These are phyloP conservation scores for Choreutis nemorana DNA, from an alignment of 2,888 invertebrate genomes.

Conservation along the genomic window DNA sequence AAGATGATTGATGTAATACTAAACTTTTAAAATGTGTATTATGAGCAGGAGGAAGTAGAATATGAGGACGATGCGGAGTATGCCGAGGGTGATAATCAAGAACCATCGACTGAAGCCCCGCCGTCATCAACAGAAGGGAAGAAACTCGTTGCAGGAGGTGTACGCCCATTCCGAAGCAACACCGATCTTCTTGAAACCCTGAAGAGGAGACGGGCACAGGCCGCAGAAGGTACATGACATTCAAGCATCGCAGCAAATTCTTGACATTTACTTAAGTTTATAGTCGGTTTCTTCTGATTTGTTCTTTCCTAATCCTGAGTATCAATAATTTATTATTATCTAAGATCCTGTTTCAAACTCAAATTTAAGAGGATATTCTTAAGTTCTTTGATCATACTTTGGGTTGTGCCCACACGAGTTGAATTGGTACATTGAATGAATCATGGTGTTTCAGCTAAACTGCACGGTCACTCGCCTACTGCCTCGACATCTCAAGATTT, in stretches of 20 bases:
- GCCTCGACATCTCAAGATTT: slow-evolving; percentile 24
- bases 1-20: no score
- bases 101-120: slow-evolving; percentile 59
- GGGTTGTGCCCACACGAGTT: no score
- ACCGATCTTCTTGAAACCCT: slow-evolving; percentile 77
- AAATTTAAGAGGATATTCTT: no score
- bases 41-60: slow-evolving; percentile 63
- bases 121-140: slow-evolving; percentile 74
- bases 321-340: no score
- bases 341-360: no score
- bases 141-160: slow-evolving; percentile 71
- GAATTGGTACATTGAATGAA: not conserved
- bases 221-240: slow-evolving; percentile 59
- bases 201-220: slow-evolving; percentile 76
- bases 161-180: slow-evolving; percentile 81
- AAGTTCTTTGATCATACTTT: no score
- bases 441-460: slow-evolving; percentile 38
- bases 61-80: slow-evolving; percentile 66
- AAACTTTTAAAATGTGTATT: no score
- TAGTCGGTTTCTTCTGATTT: no score
- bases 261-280: no score
- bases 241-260: no score
- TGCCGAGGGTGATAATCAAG: slow-evolving; percentile 45
- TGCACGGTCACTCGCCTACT: slow-evolving; percentile 26
- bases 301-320: no score